Percentiles rank a stretch among this genome's conserved stretches.
phyloP scores from a whole-genome alignment of 2,797 vertebrate species.

The Gephyroberyx darwinii region DNA sequence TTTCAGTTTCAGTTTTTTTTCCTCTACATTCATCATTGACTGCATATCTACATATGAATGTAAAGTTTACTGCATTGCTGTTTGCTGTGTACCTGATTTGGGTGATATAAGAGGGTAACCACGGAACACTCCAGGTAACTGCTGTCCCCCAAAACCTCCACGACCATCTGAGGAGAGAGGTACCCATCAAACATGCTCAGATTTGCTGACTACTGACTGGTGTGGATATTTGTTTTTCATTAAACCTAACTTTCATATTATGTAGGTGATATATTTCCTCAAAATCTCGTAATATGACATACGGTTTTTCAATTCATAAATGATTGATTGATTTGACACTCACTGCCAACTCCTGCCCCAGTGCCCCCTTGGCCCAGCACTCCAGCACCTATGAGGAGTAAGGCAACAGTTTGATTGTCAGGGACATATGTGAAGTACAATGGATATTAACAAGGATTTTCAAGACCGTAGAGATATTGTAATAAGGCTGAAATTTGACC shows the following conservation, averaged over 20 bases:
- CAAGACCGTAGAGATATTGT: neutral
- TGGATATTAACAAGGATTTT: neutral
- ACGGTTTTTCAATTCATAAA: neutral
- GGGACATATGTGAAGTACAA: neutral
- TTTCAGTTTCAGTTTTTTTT: neutral
- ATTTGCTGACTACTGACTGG: neutral
- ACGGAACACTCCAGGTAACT: slow-evolving; percentile 89
- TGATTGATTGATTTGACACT: slow-evolving; percentile 12
- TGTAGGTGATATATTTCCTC: neutral
- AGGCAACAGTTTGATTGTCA: slow-evolving; percentile 25
- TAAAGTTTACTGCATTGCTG: neutral
- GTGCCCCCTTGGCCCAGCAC: slow-evolving; percentile 77
- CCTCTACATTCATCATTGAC: neutral
- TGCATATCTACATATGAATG: neutral
- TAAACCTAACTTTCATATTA: neutral
- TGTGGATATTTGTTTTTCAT: neutral
- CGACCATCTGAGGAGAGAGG: slow-evolving; percentile 82
- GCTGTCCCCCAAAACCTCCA: slow-evolving; percentile 85
- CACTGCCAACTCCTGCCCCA: slow-evolving; percentile 63
- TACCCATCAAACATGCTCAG: slow-evolving; percentile 13
- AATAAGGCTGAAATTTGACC: no score
- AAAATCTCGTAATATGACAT: neutral
- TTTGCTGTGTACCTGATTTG: slow-evolving; percentile 86
- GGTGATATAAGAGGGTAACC: slow-evolving; percentile 96
- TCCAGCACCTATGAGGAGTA: slow-evolving; percentile 60